Evolutionary conservation across 2,888 invertebrate genomes (phyloP).

Genomic region (Lamellibrachia satsuma): DNA sequence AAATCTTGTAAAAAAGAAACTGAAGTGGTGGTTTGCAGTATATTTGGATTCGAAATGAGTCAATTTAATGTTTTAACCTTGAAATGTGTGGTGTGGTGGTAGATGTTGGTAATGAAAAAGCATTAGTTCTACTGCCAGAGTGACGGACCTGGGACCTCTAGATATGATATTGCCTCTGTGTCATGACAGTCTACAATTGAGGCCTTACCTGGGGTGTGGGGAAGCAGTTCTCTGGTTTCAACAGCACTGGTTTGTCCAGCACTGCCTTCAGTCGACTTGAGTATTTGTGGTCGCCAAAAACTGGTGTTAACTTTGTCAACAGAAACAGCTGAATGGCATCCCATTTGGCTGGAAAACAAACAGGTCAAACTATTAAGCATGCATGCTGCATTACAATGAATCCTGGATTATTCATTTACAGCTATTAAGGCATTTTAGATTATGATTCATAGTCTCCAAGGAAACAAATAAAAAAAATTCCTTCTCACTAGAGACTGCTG

Average conservation of each 20-base stretch:
- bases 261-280: conserved; percentile 17
- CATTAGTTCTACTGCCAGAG: too few relatives aligned
- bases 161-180: neutral
- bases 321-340: conserved; percentile 24
- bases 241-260: conserved; percentile 14
- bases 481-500: neutral
- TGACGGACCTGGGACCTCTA: neutral
- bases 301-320: neutral
- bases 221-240: conserved; percentile 14
- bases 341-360: conserved; percentile 26
- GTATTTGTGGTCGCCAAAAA: conserved; percentile 27
- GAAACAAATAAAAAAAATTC: neutral
- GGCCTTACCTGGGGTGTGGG: neutral
- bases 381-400: neutral
- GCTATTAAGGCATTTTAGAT: neutral
- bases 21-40: too few relatives aligned
- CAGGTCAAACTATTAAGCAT: neutral
- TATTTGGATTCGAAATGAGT: too few relatives aligned
- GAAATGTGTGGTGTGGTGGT: too few relatives aligned
- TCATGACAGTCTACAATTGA: neutral
- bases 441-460: neutral
- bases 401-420: neutral
- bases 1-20: too few relatives aligned
- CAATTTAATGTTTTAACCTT: too few relatives aligned
- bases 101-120: too few relatives aligned